phyloP scores from a whole-genome alignment of 2,113 vertebrate genomes.

The Ceratotherium simum region DNA sequence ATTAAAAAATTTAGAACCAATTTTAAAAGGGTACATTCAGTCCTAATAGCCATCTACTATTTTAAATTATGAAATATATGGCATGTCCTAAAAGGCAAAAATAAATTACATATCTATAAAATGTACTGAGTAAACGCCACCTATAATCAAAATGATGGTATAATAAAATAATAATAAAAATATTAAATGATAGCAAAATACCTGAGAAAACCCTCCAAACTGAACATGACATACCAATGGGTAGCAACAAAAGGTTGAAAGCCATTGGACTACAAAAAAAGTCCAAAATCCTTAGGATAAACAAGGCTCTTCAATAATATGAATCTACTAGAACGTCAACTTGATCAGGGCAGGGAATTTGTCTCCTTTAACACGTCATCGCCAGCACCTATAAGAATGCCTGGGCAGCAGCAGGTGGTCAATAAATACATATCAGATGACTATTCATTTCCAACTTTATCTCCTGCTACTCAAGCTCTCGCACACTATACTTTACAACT shows the following conservation, averaged over 20 bases:
- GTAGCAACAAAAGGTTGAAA: neutral
- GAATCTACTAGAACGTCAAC: neutral
- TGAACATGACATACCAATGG: neutral
- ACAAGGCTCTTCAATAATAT: neutral
- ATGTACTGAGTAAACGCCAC: neutral
- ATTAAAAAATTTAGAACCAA: neutral
- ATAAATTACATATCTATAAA: neutral
- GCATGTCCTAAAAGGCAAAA: slow-evolving; percentile 34
- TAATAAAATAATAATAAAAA: neutral
- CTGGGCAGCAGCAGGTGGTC: neutral
- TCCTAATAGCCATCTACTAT: neutral
- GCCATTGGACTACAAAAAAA: neutral
- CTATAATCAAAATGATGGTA: slow-evolving; percentile 19
- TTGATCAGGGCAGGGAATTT: neutral
- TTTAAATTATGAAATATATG: slow-evolving; percentile 36
- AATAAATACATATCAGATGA: neutral
- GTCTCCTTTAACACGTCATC: neutral
- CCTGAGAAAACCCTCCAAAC: neutral
- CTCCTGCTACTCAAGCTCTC: neutral
- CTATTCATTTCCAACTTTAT: neutral
- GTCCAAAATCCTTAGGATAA: neutral
- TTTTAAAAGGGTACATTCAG: slow-evolving; percentile 20
- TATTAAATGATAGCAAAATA: slow-evolving; percentile 17
- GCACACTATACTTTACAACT: neutral
- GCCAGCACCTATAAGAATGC: neutral